Conservation (phyloP, 2,113 vertebrate species). For the Alexandromys fortis region DNA sequence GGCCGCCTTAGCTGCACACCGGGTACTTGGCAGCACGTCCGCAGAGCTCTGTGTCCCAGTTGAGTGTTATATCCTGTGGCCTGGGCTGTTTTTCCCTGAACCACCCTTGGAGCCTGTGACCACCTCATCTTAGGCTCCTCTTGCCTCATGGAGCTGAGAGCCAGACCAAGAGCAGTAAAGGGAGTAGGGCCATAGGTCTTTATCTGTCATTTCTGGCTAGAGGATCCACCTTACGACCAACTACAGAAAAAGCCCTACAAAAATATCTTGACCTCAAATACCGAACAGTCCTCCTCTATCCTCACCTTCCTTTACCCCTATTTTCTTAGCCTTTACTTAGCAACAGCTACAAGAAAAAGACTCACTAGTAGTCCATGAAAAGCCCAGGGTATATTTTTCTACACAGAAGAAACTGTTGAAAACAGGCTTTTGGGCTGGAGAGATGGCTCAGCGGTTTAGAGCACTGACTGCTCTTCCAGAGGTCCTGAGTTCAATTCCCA, state of each 20-base stretch:
- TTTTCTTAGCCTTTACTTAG: conserved; percentile 66
- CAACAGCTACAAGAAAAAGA: conserved; percentile 53
- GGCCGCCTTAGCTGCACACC: conserved; percentile 74
- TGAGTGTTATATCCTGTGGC: conserved; percentile 69
- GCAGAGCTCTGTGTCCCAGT: conserved; percentile 74
- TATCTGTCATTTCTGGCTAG: conserved; percentile 39
- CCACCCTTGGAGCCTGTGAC: conserved; percentile 68
- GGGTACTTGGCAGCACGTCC: conserved; percentile 76
- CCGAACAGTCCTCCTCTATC: conserved; percentile 65
- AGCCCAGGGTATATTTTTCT: conserved; percentile 36
- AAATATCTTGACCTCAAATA: conserved; percentile 29
- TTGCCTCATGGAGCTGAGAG: conserved; percentile 46
- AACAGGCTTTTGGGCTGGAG: conserved; percentile 9
- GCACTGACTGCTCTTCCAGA: too few relatives aligned
- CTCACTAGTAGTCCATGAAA: conserved; percentile 46
- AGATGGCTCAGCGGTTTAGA: too few relatives aligned
- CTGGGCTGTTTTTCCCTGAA: conserved; percentile 68
- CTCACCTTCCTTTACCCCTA: conserved; percentile 36
- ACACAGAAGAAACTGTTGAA: conserved; percentile 47
- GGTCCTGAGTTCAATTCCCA: too few relatives aligned
- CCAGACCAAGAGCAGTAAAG: conserved; percentile 32
- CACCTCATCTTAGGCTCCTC: conserved; percentile 48
- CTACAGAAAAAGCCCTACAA: not conserved
- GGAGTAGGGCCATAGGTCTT: conserved; percentile 55
- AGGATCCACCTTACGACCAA: not conserved